Evolutionary conservation across 2,888 invertebrate genomes (phyloP), one percentile per base, ranked within the genome.

Genomic region (Temnothorax rugatulus): DNA sequence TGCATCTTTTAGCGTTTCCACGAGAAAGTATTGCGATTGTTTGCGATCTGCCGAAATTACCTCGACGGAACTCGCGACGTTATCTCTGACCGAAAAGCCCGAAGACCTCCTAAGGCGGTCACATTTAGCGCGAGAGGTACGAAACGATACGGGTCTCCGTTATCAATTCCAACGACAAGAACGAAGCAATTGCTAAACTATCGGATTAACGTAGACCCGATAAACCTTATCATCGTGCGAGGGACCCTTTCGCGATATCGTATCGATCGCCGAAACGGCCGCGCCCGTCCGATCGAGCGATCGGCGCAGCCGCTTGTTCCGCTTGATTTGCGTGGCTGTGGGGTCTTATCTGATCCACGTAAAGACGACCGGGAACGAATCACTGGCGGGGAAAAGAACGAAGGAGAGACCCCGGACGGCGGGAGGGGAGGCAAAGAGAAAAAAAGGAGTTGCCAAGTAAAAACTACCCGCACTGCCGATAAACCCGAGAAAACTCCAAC

Each of bases 241-340:
- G 29, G 13, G 13, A 21, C n/a, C 38, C 11, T 25, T 13, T 59
- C 11, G 54, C 69, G 47, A 38, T 77, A 77, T 47, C 71, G 59
- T 68, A 71, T 79, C 47, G 79, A 79, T 47, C 47, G 68, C 66
- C 66, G 25, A 50, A 21, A 21, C 76, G 21, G 68, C 21, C 68
- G 13, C 76, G 21, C 77, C 21, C 68, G 18, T 57, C 21, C n/a
- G 71, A 79, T 79, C 71, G 71, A 18, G 15, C 64, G 44, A 54
- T 59, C 77, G 59, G 59, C 59, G 73, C 59, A 82, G 34, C 44
- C 69, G 79, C 76, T 82, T 89, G 88, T 92, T 92, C 86, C 90
- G 87, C 91, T 91, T 92, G 92, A 92, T 92, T 93, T 92, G 89
- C 90, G 85, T 88, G 87, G 85, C 84, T 83, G 75, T 82, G 50